Evolutionary conservation across 2,113 vertebrate species (phyloP).

Genomic region (Alouatta palliata): DNA sequence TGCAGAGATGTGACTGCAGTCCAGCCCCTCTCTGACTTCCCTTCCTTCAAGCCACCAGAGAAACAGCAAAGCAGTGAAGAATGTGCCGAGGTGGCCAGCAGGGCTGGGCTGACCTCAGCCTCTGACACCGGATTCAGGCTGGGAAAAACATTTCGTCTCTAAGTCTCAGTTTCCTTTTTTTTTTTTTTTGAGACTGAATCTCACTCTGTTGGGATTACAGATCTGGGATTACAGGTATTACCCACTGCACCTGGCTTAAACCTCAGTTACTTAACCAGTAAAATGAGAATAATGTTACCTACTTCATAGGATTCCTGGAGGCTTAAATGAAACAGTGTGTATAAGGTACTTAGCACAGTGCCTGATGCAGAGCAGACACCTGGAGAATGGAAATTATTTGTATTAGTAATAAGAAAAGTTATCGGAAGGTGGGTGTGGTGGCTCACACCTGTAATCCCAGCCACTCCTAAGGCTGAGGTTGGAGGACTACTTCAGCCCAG

Average conservation of each 20-base stretch:
- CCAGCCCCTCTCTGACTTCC: too few relatives aligned
- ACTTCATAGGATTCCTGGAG: neutral
- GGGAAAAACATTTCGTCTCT: neutral
- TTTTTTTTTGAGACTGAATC: too few relatives aligned
- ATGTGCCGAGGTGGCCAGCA: fast-evolving
- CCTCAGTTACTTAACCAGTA: neutral
- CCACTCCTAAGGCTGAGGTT: too few relatives aligned
- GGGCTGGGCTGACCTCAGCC: neutral
- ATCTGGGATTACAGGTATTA: too few relatives aligned
- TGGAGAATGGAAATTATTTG: neutral
- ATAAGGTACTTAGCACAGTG: neutral
- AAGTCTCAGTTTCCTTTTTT: neutral
- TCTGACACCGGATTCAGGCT: neutral
- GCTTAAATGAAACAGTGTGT: neutral
- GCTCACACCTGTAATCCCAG: too few relatives aligned
- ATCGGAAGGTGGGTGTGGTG: too few relatives aligned
- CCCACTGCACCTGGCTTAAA: neutral
- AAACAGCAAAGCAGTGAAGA: neutral
- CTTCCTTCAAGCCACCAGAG: too few relatives aligned
- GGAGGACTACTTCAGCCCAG: too few relatives aligned
- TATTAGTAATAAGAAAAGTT: neutral
- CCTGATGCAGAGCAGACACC: neutral
- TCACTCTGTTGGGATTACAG: too few relatives aligned
- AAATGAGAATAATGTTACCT: neutral
- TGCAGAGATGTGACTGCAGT: neutral